Conservation (phyloP, 53 echinoderm and acorn worm genomes). For the Apostichopus leukothele region DNA sequence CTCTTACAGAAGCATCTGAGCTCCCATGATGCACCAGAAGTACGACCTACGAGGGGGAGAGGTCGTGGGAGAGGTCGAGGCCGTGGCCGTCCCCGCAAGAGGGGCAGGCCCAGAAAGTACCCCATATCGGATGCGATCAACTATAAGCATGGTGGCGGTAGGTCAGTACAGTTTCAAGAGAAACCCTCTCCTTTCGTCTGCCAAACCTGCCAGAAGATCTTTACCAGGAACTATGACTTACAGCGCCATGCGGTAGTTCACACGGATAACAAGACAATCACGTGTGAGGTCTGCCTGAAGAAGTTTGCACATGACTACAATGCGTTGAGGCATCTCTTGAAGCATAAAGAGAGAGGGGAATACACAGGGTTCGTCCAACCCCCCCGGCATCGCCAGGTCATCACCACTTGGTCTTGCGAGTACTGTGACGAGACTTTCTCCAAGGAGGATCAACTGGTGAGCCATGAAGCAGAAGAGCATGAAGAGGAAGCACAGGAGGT, state of each 20-base stretch:
- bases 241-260: constrained; percentile 93
- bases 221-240: constrained; percentile 80
- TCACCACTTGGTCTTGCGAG: constrained; percentile 65
- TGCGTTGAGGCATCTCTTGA: constrained; percentile 74
- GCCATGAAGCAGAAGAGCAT: constrained; percentile 54
- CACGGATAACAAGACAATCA: constrained; percentile 92
- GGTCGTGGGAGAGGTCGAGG: constrained; percentile 48
- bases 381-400: constrained; percentile 47
- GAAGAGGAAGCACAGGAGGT: background rate
- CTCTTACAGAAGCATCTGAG: constrained; percentile 89
- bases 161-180: constrained; percentile 57
- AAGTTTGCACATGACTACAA: constrained; percentile 92
- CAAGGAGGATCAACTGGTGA: constrained; percentile 67
- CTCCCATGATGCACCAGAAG: constrained; percentile 70
- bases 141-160: constrained; percentile 71
- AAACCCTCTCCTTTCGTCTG: constrained; percentile 60
- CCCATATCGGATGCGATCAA: constrained; percentile 59
- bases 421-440: constrained; percentile 88
- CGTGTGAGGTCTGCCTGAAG: constrained; percentile 86
- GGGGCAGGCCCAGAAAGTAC: constrained; percentile 88
- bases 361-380: constrained; percentile 58
- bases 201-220: constrained; percentile 76
- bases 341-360: constrained; percentile 88
- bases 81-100: constrained; percentile 42
- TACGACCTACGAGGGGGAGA: constrained; percentile 29